These are phyloP conservation scores for Catocala sponsa DNA, from an alignment of 2,888 invertebrate genomes.

Conservation along the genomic window DNA sequence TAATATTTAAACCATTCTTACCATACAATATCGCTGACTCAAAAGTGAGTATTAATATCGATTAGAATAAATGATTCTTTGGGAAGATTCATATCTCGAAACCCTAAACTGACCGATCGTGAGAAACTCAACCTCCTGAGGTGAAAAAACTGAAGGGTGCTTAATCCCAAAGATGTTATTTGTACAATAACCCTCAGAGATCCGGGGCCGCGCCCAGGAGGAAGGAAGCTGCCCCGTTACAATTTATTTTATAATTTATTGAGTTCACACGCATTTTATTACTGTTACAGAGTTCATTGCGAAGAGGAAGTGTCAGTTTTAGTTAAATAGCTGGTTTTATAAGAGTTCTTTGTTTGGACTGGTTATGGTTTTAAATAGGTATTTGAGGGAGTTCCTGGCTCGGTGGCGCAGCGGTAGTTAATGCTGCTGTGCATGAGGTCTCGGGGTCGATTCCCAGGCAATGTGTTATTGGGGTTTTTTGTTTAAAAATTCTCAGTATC, in stretches of 20 bases:
- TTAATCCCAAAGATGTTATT: conserved; percentile 46
- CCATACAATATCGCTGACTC: too few relatives aligned
- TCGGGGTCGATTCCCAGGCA: too few relatives aligned
- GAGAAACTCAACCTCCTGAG: conserved; percentile 40
- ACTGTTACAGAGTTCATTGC: conserved; percentile 32
- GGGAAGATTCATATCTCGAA: conserved; percentile 9
- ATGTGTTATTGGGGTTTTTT: too few relatives aligned
- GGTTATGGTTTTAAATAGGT: neutral
- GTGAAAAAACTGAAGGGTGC: conserved; percentile 45
- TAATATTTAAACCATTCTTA: too few relatives aligned
- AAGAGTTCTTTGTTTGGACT: neutral
- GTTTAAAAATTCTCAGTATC: too few relatives aligned
- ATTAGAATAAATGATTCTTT: neutral
- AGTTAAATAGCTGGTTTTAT: conserved; percentile 20
- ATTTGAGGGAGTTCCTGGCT: neutral
- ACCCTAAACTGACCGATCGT: conserved; percentile 29
- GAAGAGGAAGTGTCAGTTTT: conserved; percentile 44
- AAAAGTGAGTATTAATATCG: neutral
- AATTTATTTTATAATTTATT: conserved; percentile 49
- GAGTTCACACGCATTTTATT: conserved; percentile 56
- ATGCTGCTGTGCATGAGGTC: too few relatives aligned
- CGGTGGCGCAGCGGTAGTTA: too few relatives aligned
- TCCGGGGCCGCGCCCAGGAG: conserved; percentile 48
- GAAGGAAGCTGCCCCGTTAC: conserved; percentile 65
- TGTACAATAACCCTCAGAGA: conserved; percentile 46